Percentiles rank a stretch among this genome's conserved stretches.
Evolutionary conservation across 2,888 invertebrate genomes (phyloP).

Genomic region (Trachelus iudaicus): DNA sequence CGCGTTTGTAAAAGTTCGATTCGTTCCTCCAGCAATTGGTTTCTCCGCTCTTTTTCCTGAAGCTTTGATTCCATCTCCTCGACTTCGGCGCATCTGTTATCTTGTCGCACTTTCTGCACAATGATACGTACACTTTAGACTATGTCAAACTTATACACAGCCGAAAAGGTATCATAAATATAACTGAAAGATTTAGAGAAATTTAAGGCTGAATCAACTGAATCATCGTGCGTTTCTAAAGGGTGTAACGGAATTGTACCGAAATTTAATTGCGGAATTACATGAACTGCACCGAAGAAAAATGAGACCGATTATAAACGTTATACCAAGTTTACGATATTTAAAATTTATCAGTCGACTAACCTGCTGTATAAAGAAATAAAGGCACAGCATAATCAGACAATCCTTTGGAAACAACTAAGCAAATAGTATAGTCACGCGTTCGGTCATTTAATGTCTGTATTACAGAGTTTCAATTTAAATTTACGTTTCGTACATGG

Average conservation of each 20-base stretch:
- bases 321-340: neutral
- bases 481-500: neutral
- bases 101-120: constrained; percentile 33
- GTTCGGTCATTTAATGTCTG: neutral
- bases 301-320: neutral
- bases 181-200: neutral
- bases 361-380: constrained; percentile 19
- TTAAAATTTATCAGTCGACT: neutral
- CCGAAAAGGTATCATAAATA: neutral
- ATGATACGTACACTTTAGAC: neutral
- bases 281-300: neutral
- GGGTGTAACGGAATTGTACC: neutral
- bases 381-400: constrained; percentile 3
- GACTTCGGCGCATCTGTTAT: constrained; percentile 39
- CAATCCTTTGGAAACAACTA: neutral
- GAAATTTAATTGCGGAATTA: too few species aligned
- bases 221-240: neutral
- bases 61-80: constrained; percentile 48
- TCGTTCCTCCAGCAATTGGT: constrained; percentile 53
- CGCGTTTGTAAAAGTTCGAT: constrained; percentile 53
- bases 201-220: neutral
- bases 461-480: neutral
- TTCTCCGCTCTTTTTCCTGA: constrained; percentile 49
- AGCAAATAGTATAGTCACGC: neutral
- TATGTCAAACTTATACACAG: neutral